Evolutionary conservation across 1,140 invertebrate genomes (phyloP), one percentile per base, ranked within the genome.

Genomic region (Panagrolaimus sp.): DNA sequence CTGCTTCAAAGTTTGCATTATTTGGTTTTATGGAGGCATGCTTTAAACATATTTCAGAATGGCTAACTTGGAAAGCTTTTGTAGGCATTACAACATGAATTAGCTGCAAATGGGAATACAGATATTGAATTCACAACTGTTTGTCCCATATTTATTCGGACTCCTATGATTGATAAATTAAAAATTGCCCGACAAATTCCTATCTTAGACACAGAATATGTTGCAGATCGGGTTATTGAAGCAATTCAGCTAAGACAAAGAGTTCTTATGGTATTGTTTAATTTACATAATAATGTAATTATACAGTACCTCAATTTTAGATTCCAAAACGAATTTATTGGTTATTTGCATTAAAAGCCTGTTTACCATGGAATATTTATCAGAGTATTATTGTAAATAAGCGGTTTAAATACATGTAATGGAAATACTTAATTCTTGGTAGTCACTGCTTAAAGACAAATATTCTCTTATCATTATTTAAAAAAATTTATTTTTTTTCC

Each of bases 111-210:
- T 9, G 51, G 51, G 4, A 20, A 27, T 11, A 85, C 86, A 65
- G 83, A 90, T 82, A 88, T 92, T 25, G 88, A 90, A 76, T 86
- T 91, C 63, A 92, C 91, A 0, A 88, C 88, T 1, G 88, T 92
- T 68, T 92, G 87, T 81, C 91, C 91, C 0, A 91, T 89, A 77
- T 90, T 91, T 81, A 89, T 92, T 9, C 88, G 91, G 76, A 92
- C 91, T 7, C 91, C 91, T 14, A 84, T 92, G 5, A 90, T 90
- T 78, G 89, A 91, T 78, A 27, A 57, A 20, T 57, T 57, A 9
- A 57, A 20, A 9, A 27, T 20, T 27, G 27, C 51, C 3, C 20
- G 20, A 11, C 20, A 57, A 20, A 57, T 57, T 20, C 51, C 51
- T 4, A 27, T 57, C 3, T 16, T 57, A 8, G 51, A 57, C 20